Evolutionary conservation across 2,113 vertebrate species (phyloP), one percentile per base, ranked within the genome.

Genomic region (Solea solea): DNA sequence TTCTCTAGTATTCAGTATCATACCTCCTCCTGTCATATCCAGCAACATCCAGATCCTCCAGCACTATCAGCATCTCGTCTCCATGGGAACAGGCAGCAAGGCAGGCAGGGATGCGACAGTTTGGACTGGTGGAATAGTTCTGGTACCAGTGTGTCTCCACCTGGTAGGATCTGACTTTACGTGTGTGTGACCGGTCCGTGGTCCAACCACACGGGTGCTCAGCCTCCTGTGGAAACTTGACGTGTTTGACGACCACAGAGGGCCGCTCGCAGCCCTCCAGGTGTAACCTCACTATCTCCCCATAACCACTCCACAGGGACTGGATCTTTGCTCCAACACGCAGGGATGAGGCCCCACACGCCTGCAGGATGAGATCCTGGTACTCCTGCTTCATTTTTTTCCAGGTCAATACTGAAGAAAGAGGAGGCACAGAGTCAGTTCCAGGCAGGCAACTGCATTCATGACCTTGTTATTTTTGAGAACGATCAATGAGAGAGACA

Each of bases 131-230:
- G 80, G 87, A 80, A 28, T 91, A 94, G 77, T 91, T 93, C 82
- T 88, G 88, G 84, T 94, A 94, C 93, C 93, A 94, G 83, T 92
- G 71, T 0, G 86, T 91, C 81, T 94, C 94, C 83, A 94, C 91
- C 70, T 94, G 90, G 70, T 94, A 94, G 14, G 93, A 94, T 3
- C 84, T 85, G 0, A 93, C 91, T 68, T 94, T 94, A 0, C 93
- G 90, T 9, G 12, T 52, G 81, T 94, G 93, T 42, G 94, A 94
- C 11, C 78, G 76, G 7, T 93, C 86, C 0, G 92, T 88, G 84
- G 90, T 88, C 86, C 86, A 81, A 65, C 89, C 89, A 0, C 87
- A 71, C 1, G 86, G 90, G n/a, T 87, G 88, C 41, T 75, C 72
- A 0, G 80, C 76, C 13, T 82, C 80, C 34, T 68, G 46, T 0